Base-by-base conservation (phyloP, 2,888 invertebrate species). In the Hyposoter didymator region DNA sequence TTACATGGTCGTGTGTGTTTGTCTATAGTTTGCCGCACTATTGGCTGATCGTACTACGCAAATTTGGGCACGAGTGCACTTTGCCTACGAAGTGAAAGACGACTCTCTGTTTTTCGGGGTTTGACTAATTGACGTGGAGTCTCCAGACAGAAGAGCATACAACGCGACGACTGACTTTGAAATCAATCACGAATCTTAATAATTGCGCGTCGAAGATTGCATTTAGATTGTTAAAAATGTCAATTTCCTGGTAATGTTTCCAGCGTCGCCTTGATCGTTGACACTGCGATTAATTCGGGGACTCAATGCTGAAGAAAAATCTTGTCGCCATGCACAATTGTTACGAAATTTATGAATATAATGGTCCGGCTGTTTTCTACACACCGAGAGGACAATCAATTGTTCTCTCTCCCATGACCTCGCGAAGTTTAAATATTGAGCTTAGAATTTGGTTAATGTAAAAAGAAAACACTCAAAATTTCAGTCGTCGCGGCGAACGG, bases 1-100 rank as follows among this genome's bases (percentile, higher is more conserved):
- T 39, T 10, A 14, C 5, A 22, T 22, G 43, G 7, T 14, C n/a
- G 10, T 39, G 14, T 35, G 12, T 12, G 35, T 10, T 8, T 55
- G 22, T 59, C 12, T 14, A 14, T 22, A 22, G 22, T 43, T 43
- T 19, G 19, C 8, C 43, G 66, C 10, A 67, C 43, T 43, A 35
- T 19, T 22, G 19, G 19, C 43, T 43, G 43, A 19, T 14, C 43
- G 19, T 7, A 47, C 28, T 45, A 28, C 28, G 45, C 69, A 69
- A 69, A 69, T 69, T 69, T 28, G 69, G 22, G 22, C 28, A 0
- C 17, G 45, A 47, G 45, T 69, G 69, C 69, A 69, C 69, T 47
- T 47, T 17, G 17, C 3, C 22, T 47, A 17, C 17, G 17, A 45
- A 47, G 22, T 17, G 47, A 17, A 14, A 45, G 47, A 47, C 28